phyloP scores from a whole-genome alignment of 2,113 vertebrate species.

The Siniperca chuatsi region DNA sequence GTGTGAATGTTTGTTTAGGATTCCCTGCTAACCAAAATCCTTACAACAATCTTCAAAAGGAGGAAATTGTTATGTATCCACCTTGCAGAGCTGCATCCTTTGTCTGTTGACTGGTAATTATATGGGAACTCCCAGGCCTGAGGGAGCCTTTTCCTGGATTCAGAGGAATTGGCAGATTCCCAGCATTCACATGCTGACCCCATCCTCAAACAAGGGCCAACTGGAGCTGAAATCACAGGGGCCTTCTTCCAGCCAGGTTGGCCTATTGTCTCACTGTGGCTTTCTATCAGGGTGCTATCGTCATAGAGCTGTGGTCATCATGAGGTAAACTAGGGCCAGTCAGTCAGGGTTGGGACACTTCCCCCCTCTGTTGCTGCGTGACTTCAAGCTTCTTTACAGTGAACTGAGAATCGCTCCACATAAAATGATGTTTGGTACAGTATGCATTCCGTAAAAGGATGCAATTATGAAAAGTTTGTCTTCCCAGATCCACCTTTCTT shows the following conservation, averaged over 20 bases:
- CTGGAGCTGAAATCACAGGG: conserved; percentile 59
- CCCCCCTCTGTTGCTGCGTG: neutral
- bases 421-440: neutral
- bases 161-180: conserved; percentile 28
- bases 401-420: neutral
- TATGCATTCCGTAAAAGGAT: neutral
- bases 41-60: conserved; percentile 9
- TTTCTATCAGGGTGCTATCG: conserved; percentile 18
- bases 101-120: conserved; percentile 25
- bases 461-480: neutral
- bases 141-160: conserved; percentile 30
- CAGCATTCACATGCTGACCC: conserved; percentile 45
- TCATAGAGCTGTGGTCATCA: neutral
- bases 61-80: conserved; percentile 7
- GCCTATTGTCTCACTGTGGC: conserved; percentile 33
- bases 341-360: neutral
- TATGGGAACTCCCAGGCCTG: conserved; percentile 26
- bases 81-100: conserved; percentile 17
- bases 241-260: conserved; percentile 42
- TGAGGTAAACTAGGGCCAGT: neutral
- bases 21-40: conserved; percentile 9
- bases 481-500: neutral
- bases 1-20: conserved; percentile 7
- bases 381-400: neutral
- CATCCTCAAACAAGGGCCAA: conserved; percentile 52